A percentile compares a stretch with the other conserved stretches of the same genome.
Evolutionary conservation across 64 coral and sea anemone genomes (phyloP).

Genomic region (Montipora sp.): DNA sequence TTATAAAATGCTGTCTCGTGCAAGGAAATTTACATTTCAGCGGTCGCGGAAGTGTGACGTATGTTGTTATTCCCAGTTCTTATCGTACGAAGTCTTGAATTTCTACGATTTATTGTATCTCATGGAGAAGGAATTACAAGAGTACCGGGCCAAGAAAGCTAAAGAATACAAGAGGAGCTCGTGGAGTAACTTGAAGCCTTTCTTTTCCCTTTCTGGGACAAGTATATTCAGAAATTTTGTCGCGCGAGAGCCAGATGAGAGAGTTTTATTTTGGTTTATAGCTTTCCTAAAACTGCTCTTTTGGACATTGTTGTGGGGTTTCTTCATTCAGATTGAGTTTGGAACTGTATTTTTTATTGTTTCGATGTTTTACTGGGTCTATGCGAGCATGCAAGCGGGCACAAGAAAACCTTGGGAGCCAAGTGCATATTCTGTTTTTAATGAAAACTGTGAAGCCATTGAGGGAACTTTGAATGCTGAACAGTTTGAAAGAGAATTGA

Average conservation of each 20-base stretch:
- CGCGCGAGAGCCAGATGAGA: neutral
- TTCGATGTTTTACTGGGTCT: conserved; percentile 96
- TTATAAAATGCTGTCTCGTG: neutral
- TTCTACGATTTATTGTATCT: neutral
- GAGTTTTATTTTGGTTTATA: conserved; percentile 38
- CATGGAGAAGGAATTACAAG: conserved; percentile 88
- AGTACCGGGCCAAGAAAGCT: conserved; percentile 86
- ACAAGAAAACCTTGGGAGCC: conserved; percentile 90
- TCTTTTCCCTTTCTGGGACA: neutral
- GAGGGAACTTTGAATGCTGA: conserved; percentile 94
- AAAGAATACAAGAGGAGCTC: conserved; percentile 52
- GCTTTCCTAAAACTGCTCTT: conserved; percentile 82
- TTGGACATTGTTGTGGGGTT: conserved; percentile 84
- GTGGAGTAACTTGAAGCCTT: conserved; percentile 31
- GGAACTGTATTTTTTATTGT: conserved; percentile 91
- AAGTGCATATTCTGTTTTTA: conserved; percentile 97
- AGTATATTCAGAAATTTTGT: conserved; percentile 22
- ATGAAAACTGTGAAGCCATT: conserved; percentile 96
- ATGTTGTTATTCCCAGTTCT: neutral
- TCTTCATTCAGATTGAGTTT: conserved; percentile 97
- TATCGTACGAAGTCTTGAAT: neutral
- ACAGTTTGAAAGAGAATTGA: conserved; percentile 96
- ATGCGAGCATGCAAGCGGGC: conserved; percentile 82
- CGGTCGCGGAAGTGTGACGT: too few species aligned
- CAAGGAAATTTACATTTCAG: neutral